Evolutionary conservation across 2,113 vertebrate species (phyloP), one percentile per base, ranked within the genome.

Genomic region (Pedetes capensis): DNA sequence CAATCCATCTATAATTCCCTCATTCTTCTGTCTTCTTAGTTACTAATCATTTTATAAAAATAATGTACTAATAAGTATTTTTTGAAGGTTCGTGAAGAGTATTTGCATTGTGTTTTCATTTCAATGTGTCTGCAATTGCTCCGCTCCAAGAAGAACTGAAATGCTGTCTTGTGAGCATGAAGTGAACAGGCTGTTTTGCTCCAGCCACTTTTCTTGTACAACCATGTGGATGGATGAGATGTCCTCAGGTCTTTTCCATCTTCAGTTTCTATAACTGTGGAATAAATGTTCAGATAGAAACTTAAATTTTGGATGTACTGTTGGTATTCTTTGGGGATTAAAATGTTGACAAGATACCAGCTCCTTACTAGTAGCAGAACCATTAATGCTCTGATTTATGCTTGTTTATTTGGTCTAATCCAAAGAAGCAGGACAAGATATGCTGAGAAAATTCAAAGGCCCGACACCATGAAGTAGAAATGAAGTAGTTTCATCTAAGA

Each of bases 251-350:
- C 97, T 97, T 97, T 96, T 96, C 97, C 97, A 96, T 97, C 96
- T 96, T 97, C 92, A 68, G 91, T 97, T 97, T 97, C 97, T 97
- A 97, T 96, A 88, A 97, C 94, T 96, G 95, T 97, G 96, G 93
- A 97, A 97, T 97, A 97, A 97, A 97, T 95, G 96, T 96, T 97
- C 96, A 92, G 95, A 96, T 61, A 97, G 95, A 97, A 97, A 97
- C 95, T 91, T 96, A 49, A 76, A 55, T 90, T 68, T 68, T 8
- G 1, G 7, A 34, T 75, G 76, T 87, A 42, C 57, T 91, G 42
- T 53, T 84, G 92, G 64, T 69, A 76, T 94, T 95, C 92, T 95
- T 76, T 89, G 95, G 93, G 59, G 32, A 91, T 51, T 69, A 47
- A n/a, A 44, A 79, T 12, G 47, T 2, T 85, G 55, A 34, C 0